phyloP scores from a whole-genome alignment of 2,113 vertebrate species.

The Embiotoca jacksoni region DNA sequence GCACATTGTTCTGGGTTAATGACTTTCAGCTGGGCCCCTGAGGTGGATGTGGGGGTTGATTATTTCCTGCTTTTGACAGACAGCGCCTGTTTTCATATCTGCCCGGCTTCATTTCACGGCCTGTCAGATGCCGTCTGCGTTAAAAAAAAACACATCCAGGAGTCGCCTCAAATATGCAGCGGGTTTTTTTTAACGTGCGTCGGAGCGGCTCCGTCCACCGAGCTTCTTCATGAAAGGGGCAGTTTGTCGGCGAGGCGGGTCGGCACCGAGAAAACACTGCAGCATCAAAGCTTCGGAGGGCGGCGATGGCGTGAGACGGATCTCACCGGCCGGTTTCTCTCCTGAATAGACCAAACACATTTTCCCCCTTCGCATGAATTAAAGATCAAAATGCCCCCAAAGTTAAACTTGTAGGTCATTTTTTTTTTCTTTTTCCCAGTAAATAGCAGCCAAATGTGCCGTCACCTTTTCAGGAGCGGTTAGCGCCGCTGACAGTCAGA shows the following conservation, averaged over 20 bases:
- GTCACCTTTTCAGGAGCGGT: conserved; percentile 83
- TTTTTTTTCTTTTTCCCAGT: conserved; percentile 53
- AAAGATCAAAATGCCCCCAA: conserved; percentile 75
- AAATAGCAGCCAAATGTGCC: conserved; percentile 80
- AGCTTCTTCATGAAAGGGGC: conserved; percentile 72
- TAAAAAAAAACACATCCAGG: conserved; percentile 80
- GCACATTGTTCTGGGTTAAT: conserved; percentile 92
- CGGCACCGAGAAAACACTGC: conserved; percentile 42
- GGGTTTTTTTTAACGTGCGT: conserved; percentile 35
- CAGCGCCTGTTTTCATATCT: conserved; percentile 91
- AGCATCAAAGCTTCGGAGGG: conserved; percentile 69
- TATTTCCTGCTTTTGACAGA: conserved; percentile 94
- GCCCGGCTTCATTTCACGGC: conserved; percentile 86
- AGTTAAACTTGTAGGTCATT: conserved; percentile 64
- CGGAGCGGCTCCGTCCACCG: conserved; percentile 53
- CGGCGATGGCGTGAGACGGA: conserved; percentile 71
- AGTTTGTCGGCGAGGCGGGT: conserved; percentile 69
- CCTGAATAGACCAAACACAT: conserved; percentile 54
- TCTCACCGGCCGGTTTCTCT: conserved; percentile 46
- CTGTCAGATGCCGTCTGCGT: conserved; percentile 88
- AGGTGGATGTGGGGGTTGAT: conserved; percentile 86
- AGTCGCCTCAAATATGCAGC: conserved; percentile 80
- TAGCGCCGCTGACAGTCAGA: conserved; percentile 80
- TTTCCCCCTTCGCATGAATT: conserved; percentile 76
- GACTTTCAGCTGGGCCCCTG: conserved; percentile 90